These are phyloP conservation scores for Calliopsis andreniformis DNA, from an alignment of 1,140 invertebrate genomes.

Conservation along the genomic window DNA sequence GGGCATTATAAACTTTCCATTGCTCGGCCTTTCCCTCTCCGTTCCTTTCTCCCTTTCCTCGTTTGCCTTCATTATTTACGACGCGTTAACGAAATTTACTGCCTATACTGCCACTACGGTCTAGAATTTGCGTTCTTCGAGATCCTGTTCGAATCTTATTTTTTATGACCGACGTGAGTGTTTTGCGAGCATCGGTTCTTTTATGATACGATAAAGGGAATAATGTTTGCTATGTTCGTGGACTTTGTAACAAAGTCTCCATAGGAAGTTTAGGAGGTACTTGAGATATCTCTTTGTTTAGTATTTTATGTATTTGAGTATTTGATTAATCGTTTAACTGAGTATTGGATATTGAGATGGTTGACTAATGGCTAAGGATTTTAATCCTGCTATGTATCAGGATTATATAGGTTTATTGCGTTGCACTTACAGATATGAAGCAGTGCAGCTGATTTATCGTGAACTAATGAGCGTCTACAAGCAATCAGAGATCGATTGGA, in stretches of 20 bases:
- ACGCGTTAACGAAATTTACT: conserved; percentile 37
- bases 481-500: conserved; percentile 88
- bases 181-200: too few species aligned
- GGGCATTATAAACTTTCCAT: conserved; percentile 65
- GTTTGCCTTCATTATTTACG: conserved; percentile 41
- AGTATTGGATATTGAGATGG: too few species aligned
- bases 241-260: neutral
- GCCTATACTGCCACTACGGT: neutral
- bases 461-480: conserved; percentile 81
- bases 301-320: too few species aligned
- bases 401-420: too few species aligned
- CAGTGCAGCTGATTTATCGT: conserved; percentile 78
- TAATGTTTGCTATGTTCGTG: neutral
- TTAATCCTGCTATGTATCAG: too few species aligned
- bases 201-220: neutral
- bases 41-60: conserved; percentile 41
- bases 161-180: neutral
- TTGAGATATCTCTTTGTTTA: too few species aligned
- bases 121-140: neutral
- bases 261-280: too few species aligned
- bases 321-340: too few species aligned
- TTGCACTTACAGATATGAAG: conserved; percentile 75
- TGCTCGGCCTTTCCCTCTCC: conserved; percentile 48
- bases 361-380: too few species aligned
- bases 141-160: neutral